Base-by-base conservation (phyloP, 2,797 vertebrate genomes). In the Rhabdomys pumilio region DNA sequence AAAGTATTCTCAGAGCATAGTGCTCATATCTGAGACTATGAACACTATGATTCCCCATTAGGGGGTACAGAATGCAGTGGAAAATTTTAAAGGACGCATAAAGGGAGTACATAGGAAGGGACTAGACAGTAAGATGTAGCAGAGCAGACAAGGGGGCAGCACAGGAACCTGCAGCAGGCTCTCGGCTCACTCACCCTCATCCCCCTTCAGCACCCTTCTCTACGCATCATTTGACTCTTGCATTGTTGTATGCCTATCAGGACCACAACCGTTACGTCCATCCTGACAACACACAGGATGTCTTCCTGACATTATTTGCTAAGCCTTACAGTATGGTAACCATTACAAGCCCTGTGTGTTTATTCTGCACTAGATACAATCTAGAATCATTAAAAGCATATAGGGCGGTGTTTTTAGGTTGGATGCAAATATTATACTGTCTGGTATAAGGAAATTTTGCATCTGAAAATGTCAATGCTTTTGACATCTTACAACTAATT, bases 141-240 rank as follows among this genome's bases (percentile, higher is more conserved):
- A 79, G 12, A 55, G 41, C 44, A 57, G 65, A 0, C 0, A 0
- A 0, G 6, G 57, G 24, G 11, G 0, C 34, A 34, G 3, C n/a
- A 55, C 69, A 73, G 14, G 57, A 47, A 7, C 7, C 20, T 15
- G 41, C 20, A 10, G 20, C 11, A 15, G 31, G 0, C 14, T 17
- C 17, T 22, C 4, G 5, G n/a, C 31, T n/a, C 31, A 17, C 41
- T 53, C 11, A 38, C 17, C 31, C 29, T 15, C 4, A 6, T 6
- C 8, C 61, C 22, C 6, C 44, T n/a, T 31, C 12, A 44, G 50
- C 26, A 50, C 31, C 19, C 17, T 20, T 53, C 4, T 7, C 7
- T 19, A 29, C 57, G n/a, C 34, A 44, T 57, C 11, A 19, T 26
- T 55, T 4, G 34, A 6, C 26, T 79, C 82, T 17, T 31, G 38